phyloP scores from a whole-genome alignment of 2,113 vertebrate genomes.

The Lampris megalopsis region DNA sequence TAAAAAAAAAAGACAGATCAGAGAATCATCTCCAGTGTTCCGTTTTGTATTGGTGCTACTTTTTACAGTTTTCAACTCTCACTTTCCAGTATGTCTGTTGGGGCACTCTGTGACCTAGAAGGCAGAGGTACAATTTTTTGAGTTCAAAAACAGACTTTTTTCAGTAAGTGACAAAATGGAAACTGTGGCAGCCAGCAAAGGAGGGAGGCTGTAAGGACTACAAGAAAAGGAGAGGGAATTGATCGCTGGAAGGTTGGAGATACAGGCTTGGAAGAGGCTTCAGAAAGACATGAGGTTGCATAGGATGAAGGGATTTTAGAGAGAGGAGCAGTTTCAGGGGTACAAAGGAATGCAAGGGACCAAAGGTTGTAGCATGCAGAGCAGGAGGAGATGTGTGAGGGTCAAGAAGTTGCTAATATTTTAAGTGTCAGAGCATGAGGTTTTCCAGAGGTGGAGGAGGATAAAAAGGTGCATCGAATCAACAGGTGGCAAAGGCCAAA shows the following conservation, averaged over 20 bases:
- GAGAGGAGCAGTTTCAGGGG: neutral
- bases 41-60: neutral
- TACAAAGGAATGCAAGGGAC: neutral
- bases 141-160: neutral
- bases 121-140: neutral
- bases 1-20: neutral
- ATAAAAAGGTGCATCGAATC: conserved; percentile 35
- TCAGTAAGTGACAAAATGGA: neutral
- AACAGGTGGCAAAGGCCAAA: conserved; percentile 38
- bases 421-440: conserved; percentile 25
- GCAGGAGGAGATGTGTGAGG: conserved; percentile 16
- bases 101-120: neutral
- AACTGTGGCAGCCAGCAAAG: neutral
- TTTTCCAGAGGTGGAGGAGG: conserved; percentile 14
- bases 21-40: neutral
- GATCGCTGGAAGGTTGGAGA: neutral
- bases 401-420: conserved; percentile 48
- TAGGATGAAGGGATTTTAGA: neutral
- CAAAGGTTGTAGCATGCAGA: conserved; percentile 24
- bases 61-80: neutral
- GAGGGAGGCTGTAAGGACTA: neutral
- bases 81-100: neutral
- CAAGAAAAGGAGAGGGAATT: neutral
- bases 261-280: neutral
- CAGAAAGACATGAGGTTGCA: conserved; percentile 22